These are phyloP conservation scores for Loriculus beryllinus DNA, from an alignment of 2,797 vertebrate genomes.

Conservation along the genomic window DNA sequence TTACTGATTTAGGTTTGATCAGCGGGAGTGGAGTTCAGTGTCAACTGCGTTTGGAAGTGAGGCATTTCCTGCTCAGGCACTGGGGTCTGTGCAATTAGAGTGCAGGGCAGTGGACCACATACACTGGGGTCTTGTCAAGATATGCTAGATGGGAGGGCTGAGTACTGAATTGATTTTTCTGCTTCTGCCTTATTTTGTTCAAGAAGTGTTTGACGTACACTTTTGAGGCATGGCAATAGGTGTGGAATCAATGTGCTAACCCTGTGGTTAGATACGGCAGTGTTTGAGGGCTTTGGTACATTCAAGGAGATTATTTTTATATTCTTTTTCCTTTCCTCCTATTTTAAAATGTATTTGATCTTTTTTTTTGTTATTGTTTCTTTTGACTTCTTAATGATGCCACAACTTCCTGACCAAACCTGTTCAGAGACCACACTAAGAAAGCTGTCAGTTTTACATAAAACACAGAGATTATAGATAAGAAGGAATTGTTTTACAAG, in stretches of 20 bases:
- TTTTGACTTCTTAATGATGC: background rate
- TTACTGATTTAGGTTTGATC: background rate
- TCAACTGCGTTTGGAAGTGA: background rate
- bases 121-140: background rate
- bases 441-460: background rate
- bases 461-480: background rate
- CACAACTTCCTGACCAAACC: background rate
- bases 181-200: background rate
- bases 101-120: background rate
- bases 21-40: background rate
- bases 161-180: background rate
- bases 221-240: background rate
- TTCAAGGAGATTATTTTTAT: background rate
- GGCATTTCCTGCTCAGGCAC: background rate
- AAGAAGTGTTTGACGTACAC: background rate
- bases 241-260: background rate
- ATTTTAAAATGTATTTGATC: background rate
- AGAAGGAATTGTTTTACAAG: constrained; percentile 11
- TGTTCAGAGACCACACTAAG: background rate
- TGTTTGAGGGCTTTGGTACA: background rate
- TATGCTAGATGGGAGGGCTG: background rate
- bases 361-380: background rate
- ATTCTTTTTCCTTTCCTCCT: background rate
- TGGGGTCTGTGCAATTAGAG: background rate
- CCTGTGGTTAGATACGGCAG: background rate